These are phyloP conservation scores for Notothenia rossii DNA, from an alignment of 2,113 vertebrate species.

Conservation along the genomic window DNA sequence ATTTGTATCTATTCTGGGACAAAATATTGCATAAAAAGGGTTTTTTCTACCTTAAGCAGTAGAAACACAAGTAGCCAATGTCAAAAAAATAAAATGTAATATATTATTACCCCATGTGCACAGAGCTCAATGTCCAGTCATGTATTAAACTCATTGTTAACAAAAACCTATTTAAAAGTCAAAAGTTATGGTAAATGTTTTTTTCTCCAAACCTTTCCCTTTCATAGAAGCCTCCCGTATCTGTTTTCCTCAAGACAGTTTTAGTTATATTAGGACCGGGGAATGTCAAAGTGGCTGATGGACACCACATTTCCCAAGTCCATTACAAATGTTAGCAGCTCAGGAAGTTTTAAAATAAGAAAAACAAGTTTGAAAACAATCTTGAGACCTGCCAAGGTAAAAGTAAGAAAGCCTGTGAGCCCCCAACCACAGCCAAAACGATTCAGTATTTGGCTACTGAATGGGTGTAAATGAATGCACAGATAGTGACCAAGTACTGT, in stretches of 20 bases:
- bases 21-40: too few relatives aligned
- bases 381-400: constrained; percentile 33
- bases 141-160: not conserved
- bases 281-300: constrained; percentile 28
- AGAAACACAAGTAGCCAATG: not conserved
- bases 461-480: constrained; percentile 23
- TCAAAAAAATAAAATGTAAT: constrained; percentile 5
- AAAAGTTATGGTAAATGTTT: not conserved
- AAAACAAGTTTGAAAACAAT: constrained; percentile 47
- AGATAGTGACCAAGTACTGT: constrained; percentile 1
- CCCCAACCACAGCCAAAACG: constrained; percentile 27
- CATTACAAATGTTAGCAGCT: constrained; percentile 43
- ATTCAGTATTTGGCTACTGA: constrained; percentile 31
- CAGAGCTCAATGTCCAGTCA: not conserved
- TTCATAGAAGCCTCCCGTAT: not conserved
- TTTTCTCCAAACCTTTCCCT: not conserved
- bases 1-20: too few relatives aligned
- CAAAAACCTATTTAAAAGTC: not conserved
- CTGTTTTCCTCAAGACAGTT: not conserved
- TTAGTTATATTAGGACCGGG: constrained; percentile 22
- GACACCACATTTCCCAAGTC: constrained; percentile 29
- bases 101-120: not conserved
- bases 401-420: constrained; percentile 40
- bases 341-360: constrained; percentile 28
- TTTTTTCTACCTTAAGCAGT: not conserved